Base-by-base conservation (phyloP, 1,140 invertebrate genomes). In the Nomia melanderi region DNA sequence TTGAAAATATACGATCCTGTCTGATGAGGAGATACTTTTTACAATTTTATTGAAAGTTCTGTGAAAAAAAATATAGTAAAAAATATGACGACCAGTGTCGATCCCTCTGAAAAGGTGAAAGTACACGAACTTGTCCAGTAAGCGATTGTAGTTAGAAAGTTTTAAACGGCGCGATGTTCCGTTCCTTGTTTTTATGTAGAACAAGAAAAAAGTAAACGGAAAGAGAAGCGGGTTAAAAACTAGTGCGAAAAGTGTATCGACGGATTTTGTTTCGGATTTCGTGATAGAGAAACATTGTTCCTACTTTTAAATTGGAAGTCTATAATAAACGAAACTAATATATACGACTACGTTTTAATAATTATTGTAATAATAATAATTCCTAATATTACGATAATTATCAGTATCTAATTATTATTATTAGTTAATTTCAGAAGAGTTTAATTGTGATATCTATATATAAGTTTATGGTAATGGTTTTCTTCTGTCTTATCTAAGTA, bases 111-210 rank as follows among this genome's bases (percentile, higher is more conserved):
- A 39, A 5, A 8, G 54, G 57, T 70, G 75, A 77, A 77, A 71
- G 74, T 63, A 63, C 23, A 27, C 47, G 66, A 54, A 60, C n/a
- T 54, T 69, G 29, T 41, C 27, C 23, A 23, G 25, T 33, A 11
- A 31, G 8, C 8, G 67, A 20, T 70, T 9, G 36, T 20, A 71
- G 41, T 2, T 63, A 63, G 66, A 64, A 77, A 77, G 66, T 77
- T 44, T 6, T 27, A 17, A 71, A 27, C n/a, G 25, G 7, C 47
- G 9, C 41, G 54, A 62, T 50, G 14, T 47, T 72, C 25, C 47
- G 17, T 20, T 23, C 23, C 11, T 36, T 7, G 14, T 47, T 14
- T 25, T 50, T n/a, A 47, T 29, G 1, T 1, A 14, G 12, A 0
- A 17, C 23, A 0, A 6, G 20, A 11, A 33, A 25, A n/a, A 64